These are phyloP conservation scores for Mastomys natalensis DNA, from an alignment of 2,113 vertebrate genomes.

Conservation along the genomic window DNA sequence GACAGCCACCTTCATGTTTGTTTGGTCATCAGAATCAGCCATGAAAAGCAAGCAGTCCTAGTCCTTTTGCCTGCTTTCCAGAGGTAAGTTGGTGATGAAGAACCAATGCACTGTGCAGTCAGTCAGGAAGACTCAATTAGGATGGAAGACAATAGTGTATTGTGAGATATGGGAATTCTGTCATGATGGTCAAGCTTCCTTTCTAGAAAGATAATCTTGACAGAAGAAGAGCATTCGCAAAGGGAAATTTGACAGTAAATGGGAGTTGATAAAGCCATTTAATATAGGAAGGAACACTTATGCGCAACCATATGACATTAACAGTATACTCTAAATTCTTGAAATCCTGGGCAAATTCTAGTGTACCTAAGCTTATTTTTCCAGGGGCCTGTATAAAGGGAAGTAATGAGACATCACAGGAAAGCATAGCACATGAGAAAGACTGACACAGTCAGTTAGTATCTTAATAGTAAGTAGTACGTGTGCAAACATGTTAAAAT, in stretches of 20 bases:
- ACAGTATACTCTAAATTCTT: neutral
- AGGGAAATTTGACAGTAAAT: neutral
- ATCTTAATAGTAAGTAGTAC: neutral
- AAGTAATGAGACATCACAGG: neutral
- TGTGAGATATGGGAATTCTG: neutral
- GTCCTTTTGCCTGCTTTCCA: neutral
- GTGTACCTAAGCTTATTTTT: neutral
- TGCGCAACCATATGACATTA: neutral
- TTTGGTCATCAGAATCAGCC: neutral
- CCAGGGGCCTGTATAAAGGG: neutral
- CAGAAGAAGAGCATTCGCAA: neutral
- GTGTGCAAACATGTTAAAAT: neutral
- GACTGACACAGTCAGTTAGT: neutral
- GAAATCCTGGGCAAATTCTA: neutral
- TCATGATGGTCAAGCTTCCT: neutral
- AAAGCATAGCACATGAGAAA: neutral
- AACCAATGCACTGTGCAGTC: neutral
- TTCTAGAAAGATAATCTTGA: neutral
- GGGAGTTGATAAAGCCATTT: neutral
- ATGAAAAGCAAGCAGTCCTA: neutral
- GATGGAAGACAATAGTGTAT: neutral
- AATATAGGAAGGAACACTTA: fast-evolving
- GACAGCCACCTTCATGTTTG: neutral
- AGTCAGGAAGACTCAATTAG: neutral
- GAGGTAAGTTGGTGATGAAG: neutral